A percentile compares a stretch with the other conserved stretches of the same genome.
phyloP scores from a whole-genome alignment of 1,140 invertebrate species.

The Drosophila eugracilis region DNA sequence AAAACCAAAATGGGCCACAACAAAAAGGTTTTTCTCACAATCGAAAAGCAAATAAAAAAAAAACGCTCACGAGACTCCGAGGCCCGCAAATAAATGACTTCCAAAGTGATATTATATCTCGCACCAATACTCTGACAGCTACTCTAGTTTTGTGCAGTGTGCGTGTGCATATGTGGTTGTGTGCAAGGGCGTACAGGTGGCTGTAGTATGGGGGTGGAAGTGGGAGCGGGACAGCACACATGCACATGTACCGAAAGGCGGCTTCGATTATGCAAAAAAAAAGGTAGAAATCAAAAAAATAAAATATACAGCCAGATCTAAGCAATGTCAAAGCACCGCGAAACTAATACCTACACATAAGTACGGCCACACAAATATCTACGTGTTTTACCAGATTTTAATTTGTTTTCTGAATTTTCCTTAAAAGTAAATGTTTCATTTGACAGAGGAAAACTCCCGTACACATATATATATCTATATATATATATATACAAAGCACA shows the following conservation, averaged over 20 bases:
- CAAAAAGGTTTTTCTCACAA: constrained; percentile 10
- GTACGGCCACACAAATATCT: no score
- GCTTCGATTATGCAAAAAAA: constrained; percentile 73
- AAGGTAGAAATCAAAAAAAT: constrained; percentile 7
- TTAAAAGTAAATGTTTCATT: constrained; percentile 16
- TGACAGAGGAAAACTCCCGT: constrained; percentile 36
- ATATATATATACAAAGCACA: constrained; percentile 7
- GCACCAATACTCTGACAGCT: constrained; percentile 28
- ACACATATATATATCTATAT: constrained; percentile 10
- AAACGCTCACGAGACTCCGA: constrained; percentile 40
- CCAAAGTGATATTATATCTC: constrained; percentile 41
- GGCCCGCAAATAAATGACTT: constrained; percentile 41
- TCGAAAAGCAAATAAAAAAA: constrained; percentile 5
- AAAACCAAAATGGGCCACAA: constrained; percentile 38
- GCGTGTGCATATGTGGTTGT: constrained; percentile 13
- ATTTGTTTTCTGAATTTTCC: background rate
- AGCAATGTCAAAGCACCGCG: background rate
- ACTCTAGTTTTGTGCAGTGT: constrained; percentile 38
- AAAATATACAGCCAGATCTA: background rate
- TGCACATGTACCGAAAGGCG: constrained; percentile 67
- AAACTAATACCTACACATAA: constrained; percentile 1
- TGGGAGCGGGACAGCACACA: constrained; percentile 53
- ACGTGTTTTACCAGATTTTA: constrained; percentile 11
- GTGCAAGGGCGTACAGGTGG: constrained; percentile 81
- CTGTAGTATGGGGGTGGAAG: constrained; percentile 58